These are phyloP conservation scores for Ciconia nigra DNA, from an alignment of 2,797 vertebrate genomes.

Conservation along the genomic window DNA sequence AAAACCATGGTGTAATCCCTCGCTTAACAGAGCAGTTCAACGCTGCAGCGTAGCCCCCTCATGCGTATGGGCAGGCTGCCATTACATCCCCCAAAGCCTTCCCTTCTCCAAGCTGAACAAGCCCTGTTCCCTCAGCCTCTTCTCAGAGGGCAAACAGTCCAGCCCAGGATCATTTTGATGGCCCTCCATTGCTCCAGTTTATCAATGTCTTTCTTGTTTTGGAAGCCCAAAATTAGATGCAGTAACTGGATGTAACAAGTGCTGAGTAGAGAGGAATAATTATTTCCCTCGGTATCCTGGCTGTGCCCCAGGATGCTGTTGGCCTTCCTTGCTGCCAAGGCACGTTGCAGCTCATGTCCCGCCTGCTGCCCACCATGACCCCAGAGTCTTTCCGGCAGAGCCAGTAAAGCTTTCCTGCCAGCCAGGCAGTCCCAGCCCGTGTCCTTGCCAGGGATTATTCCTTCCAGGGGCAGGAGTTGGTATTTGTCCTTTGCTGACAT, in stretches of 20 bases:
- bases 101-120: neutral
- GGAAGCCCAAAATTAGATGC: neutral
- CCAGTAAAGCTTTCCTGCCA: neutral
- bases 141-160: neutral
- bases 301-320: neutral
- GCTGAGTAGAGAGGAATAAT: neutral
- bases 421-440: neutral
- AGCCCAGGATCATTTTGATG: neutral
- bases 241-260: neutral
- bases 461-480: neutral
- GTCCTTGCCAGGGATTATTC: neutral
- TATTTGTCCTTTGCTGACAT: neutral
- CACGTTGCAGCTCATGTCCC: neutral
- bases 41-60: neutral
- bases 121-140: neutral
- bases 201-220: neutral
- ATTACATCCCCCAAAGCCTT: neutral
- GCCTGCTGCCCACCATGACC: neutral
- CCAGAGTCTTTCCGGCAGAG: neutral
- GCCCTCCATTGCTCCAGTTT: neutral
- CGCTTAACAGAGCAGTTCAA: neutral
- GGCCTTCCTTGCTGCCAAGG: neutral
- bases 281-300: neutral
- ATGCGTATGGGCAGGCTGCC: neutral
- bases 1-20: neutral